phyloP scores from a whole-genome alignment of 1,140 invertebrate genomes.

The Agraylea sexmaculata region DNA sequence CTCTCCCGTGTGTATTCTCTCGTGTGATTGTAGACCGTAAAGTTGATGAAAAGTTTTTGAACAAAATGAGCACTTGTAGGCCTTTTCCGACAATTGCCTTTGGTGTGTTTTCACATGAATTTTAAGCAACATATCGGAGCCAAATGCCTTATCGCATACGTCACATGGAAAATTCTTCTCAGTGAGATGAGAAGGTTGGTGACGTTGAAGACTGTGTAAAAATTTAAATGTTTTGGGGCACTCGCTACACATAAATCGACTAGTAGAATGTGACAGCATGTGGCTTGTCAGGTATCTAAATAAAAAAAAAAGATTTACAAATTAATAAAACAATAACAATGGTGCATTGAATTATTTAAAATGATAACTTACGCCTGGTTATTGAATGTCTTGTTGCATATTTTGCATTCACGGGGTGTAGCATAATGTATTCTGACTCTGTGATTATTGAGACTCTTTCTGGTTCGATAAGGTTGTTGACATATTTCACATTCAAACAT shows the following conservation, averaged over 20 bases:
- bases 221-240: constrained; percentile 34
- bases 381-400: constrained; percentile 23
- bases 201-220: constrained; percentile 35
- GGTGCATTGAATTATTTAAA: too few species aligned
- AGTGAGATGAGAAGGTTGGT: constrained; percentile 39
- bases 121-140: constrained; percentile 45
- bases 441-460: constrained; percentile 21
- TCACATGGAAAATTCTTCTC: constrained; percentile 45
- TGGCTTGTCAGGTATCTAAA: constrained; percentile 23
- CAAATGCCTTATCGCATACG: constrained; percentile 47
- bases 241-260: constrained; percentile 26
- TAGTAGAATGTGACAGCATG: constrained; percentile 24
- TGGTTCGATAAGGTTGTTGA: constrained; percentile 19
- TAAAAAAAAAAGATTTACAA: too few species aligned
- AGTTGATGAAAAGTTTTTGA: constrained; percentile 32
- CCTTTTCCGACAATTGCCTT: constrained; percentile 24
- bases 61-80: constrained; percentile 31
- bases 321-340: too few species aligned
- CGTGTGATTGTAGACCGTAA: constrained; percentile 32
- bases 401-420: constrained; percentile 23
- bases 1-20: constrained; percentile 36
- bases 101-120: constrained; percentile 46
- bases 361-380: too few species aligned
- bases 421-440: constrained; percentile 7
- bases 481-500: constrained; percentile 11